Percentiles rank a stretch among this genome's conserved stretches.
These are phyloP conservation scores for Fopius arisanus DNA, from an alignment of 1,140 invertebrate species.

Conservation along the genomic window DNA sequence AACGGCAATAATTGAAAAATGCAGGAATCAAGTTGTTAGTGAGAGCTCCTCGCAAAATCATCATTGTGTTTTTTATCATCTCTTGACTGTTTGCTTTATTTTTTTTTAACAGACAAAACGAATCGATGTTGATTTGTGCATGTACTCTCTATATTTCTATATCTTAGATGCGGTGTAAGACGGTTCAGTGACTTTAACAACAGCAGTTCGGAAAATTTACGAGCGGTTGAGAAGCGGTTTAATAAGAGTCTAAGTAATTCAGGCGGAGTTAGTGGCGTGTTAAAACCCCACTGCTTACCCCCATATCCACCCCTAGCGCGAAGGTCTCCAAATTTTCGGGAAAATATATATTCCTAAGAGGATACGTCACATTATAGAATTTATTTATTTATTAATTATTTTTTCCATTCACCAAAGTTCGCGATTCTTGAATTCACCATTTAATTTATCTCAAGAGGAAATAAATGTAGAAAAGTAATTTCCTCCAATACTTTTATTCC, in stretches of 20 bases:
- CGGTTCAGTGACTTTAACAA: slow-evolving; percentile 28
- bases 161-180: background rate
- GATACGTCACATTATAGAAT: background rate
- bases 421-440: background rate
- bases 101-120: too few relatives aligned
- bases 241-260: slow-evolving; percentile 41
- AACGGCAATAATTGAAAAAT: background rate
- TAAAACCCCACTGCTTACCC: slow-evolving; percentile 22
- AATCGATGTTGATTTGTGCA: too few relatives aligned
- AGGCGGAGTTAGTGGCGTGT: slow-evolving; percentile 34
- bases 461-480: background rate
- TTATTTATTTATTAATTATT: too few relatives aligned
- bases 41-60: background rate
- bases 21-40: background rate
- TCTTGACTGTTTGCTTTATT: too few relatives aligned
- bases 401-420: too few relatives aligned
- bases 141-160: background rate
- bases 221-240: slow-evolving; percentile 39
- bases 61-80: too few relatives aligned
- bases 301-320: background rate
- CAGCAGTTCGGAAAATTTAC: slow-evolving; percentile 41
- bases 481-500: background rate
- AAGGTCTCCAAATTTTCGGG: slow-evolving; percentile 1
- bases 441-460: background rate
- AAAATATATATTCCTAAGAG: background rate